A percentile compares a stretch with the other conserved stretches of the same genome.
Evolutionary conservation across 1,140 invertebrate species (phyloP).

Genomic region (Phocides pigmalion): DNA sequence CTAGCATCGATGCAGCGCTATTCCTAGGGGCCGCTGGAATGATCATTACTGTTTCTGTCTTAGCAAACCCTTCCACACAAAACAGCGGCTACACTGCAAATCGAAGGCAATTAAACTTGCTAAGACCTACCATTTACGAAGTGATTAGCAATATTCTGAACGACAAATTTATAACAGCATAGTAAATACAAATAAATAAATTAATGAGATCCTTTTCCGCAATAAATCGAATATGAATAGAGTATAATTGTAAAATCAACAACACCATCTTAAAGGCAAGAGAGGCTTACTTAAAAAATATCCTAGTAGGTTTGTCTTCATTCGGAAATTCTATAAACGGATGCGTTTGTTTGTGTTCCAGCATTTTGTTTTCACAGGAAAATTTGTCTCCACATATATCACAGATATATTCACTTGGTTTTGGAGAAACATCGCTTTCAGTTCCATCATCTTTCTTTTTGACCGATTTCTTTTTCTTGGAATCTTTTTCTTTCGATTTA

Average conservation of each 20-base stretch:
- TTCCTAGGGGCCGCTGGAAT: no score
- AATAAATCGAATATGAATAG: slow-evolving; percentile 21
- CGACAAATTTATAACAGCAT: neutral
- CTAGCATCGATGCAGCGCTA: no score
- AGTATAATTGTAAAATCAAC: slow-evolving; percentile 22
- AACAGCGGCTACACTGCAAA: no score
- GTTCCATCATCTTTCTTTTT: slow-evolving; percentile 39
- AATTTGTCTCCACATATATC: slow-evolving; percentile 75
- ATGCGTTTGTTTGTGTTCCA: slow-evolving; percentile 71
- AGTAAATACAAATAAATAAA: no score
- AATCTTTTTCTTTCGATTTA: slow-evolving; percentile 32
- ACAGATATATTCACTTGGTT: slow-evolving; percentile 44
- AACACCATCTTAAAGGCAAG: slow-evolving; percentile 39
- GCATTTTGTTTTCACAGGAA: slow-evolving; percentile 58
- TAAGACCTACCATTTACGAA: neutral
- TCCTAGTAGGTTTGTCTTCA: slow-evolving; percentile 73
- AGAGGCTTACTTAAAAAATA: slow-evolving; percentile 72
- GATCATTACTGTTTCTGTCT: no score
- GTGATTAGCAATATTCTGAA: neutral
- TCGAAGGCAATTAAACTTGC: no score
- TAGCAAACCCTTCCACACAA: no score
- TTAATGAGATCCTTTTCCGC: neutral
- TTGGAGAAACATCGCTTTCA: slow-evolving; percentile 22
- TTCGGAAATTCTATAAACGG: slow-evolving; percentile 76
- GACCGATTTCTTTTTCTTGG: slow-evolving; percentile 45